phyloP scores from a whole-genome alignment of 2,888 invertebrate species.

The Scrobipalpa costella region DNA sequence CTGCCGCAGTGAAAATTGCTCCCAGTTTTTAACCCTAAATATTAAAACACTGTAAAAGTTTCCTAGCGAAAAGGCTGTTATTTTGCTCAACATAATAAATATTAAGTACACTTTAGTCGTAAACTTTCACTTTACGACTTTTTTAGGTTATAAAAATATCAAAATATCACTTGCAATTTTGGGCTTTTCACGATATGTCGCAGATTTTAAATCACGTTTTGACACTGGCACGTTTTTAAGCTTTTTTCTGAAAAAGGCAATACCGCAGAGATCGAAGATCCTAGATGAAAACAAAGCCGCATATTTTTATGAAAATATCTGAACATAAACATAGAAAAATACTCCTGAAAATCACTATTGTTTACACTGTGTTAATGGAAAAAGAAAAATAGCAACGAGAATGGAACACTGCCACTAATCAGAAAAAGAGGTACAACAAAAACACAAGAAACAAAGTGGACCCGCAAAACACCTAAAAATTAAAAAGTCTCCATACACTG shows the following conservation, averaged over 20 bases:
- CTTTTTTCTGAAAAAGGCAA: background rate
- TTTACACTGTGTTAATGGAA: background rate
- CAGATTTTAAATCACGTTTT: background rate
- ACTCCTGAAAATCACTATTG: background rate
- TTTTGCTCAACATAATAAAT: background rate
- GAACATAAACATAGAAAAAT: background rate
- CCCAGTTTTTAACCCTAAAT: conserved; percentile 4
- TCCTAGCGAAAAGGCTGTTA: background rate
- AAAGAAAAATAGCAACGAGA: background rate
- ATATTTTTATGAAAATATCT: background rate
- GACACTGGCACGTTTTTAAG: background rate
- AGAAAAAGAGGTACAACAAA: background rate
- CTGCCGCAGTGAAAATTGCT: conserved; percentile 12
- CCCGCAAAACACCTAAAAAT: background rate
- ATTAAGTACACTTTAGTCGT: background rate
- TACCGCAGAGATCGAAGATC: background rate
- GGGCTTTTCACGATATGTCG: background rate
- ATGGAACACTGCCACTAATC: conserved; percentile 15
- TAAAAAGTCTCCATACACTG: background rate
- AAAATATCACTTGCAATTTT: background rate
- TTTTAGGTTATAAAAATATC: conserved; percentile 2
- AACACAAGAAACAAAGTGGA: background rate
- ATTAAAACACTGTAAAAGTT: conserved; percentile 1
- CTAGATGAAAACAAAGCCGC: background rate
- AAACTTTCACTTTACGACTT: background rate